These are phyloP conservation scores for Toxotes chatareus DNA, from an alignment of 2,113 vertebrate species.

Conservation along the genomic window DNA sequence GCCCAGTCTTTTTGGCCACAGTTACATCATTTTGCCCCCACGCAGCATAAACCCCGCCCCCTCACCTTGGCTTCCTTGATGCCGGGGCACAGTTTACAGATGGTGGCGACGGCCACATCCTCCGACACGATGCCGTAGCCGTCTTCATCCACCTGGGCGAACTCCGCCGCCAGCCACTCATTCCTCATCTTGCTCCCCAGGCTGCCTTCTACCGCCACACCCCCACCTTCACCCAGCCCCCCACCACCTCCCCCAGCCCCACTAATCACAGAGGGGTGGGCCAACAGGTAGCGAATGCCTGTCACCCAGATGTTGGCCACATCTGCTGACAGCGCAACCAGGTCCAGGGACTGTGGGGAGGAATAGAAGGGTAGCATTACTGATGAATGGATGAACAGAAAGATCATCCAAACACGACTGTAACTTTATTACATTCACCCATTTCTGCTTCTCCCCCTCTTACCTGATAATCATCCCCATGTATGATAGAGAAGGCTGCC, in stretches of 20 bases:
- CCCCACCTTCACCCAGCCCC: slow-evolving; percentile 82
- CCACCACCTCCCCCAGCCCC: slow-evolving; percentile 83
- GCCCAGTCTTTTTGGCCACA: no score
- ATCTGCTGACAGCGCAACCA: slow-evolving; percentile 95
- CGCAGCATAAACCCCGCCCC: no score
- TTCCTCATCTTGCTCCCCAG: slow-evolving; percentile 89
- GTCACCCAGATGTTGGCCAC: slow-evolving; percentile 99
- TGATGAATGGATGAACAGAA: background rate
- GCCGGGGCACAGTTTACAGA: slow-evolving; percentile 93
- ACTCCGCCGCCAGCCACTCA: slow-evolving; percentile 91
- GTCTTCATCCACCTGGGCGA: slow-evolving; percentile 90
- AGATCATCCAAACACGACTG: no score
- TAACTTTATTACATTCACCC: no score
- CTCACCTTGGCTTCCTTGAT: slow-evolving; percentile 94
- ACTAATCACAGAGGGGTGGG: slow-evolving; percentile 89
- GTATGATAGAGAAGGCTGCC: slow-evolving; percentile 94
- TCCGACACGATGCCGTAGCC: slow-evolving; percentile 95
- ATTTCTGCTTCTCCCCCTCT: background rate
- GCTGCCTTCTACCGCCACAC: slow-evolving; percentile 87
- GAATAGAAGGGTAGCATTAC: background rate
- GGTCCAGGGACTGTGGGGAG: slow-evolving; percentile 89
- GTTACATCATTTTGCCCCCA: no score
- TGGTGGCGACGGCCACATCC: slow-evolving; percentile 91
- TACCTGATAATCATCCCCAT: slow-evolving; percentile 93
- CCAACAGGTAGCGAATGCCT: slow-evolving; percentile 93